A percentile compares a stretch with the other conserved stretches of the same genome.
phyloP scores from a whole-genome alignment of 2,888 invertebrate species.

The Tipula helvola region DNA sequence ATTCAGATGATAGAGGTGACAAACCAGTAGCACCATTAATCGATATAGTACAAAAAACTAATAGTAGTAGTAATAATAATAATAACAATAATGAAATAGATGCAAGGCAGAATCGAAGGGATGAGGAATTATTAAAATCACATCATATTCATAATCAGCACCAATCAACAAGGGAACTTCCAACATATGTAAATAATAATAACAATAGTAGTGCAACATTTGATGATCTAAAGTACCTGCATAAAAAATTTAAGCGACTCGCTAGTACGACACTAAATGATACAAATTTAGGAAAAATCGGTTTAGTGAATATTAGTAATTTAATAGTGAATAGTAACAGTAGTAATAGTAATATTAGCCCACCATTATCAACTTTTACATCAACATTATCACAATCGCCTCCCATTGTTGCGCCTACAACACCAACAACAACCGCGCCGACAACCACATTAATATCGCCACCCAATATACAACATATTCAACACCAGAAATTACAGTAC shows the following conservation, averaged over 20 bases:
- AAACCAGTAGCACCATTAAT: not conserved
- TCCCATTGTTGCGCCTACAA: not conserved
- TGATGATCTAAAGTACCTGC: conserved; percentile 66
- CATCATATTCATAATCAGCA: not conserved
- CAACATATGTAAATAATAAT: conserved; percentile 7
- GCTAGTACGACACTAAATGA: conserved; percentile 41
- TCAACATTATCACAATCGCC: not conserved
- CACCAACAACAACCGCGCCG: not conserved
- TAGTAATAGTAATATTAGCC: conserved; percentile 6
- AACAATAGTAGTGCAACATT: not conserved
- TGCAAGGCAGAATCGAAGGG: not conserved
- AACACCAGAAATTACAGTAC: not conserved
- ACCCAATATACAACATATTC: not conserved
- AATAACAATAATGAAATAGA: not conserved
- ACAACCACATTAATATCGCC: not conserved
- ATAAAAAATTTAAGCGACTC: conserved; percentile 88
- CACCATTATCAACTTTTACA: not conserved
- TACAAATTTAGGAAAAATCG: not conserved
- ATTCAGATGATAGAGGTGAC: not conserved
- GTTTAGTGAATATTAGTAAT: not conserved
- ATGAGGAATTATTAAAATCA: not conserved
- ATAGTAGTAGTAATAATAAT: not conserved
- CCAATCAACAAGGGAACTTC: not conserved
- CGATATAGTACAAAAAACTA: not conserved
- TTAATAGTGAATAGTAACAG: not conserved